Percentiles rank a stretch among this genome's conserved stretches.
phyloP scores from a whole-genome alignment of 1,140 invertebrate species.

The Drosophila paulistorum region DNA sequence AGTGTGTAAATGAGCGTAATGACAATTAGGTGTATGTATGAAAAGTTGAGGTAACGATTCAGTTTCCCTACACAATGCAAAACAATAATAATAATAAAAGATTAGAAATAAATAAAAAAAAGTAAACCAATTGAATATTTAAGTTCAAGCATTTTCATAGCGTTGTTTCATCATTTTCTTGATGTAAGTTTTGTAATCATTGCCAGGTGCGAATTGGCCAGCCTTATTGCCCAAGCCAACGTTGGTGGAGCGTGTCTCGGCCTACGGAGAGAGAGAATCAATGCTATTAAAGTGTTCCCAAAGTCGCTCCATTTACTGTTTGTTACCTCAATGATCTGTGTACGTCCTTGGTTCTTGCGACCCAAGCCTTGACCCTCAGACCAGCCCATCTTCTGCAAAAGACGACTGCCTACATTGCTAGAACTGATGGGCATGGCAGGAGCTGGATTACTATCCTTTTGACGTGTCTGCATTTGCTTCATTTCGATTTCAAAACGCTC shows the following conservation, averaged over 20 bases:
- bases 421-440: conserved; percentile 88
- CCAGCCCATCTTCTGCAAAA: conserved; percentile 99
- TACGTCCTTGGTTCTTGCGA: conserved; percentile 95
- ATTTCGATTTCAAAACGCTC: conserved; percentile 87
- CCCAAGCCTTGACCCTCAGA: conserved; percentile 97
- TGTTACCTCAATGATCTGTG: conserved; percentile 93
- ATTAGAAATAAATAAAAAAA: conserved; percentile 1
- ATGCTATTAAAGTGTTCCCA: background rate
- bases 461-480: conserved; percentile 64
- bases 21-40: background rate
- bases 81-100: background rate
- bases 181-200: conserved; percentile 94
- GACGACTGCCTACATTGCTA: conserved; percentile 95
- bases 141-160: conserved; percentile 86
- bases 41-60: conserved; percentile 12
- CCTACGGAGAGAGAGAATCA: conserved; percentile 33
- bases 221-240: conserved; percentile 89
- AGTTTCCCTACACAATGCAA: background rate
- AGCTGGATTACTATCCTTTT: conserved; percentile 67
- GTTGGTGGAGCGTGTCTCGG: conserved; percentile 84
- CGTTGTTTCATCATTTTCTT: conserved; percentile 94
- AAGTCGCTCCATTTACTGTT: too few species aligned
- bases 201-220: conserved; percentile 87
- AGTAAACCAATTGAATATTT: too few species aligned
- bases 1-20: conserved; percentile 8